Conservation (phyloP, 2,113 vertebrate genomes). For the Aleadryas rufinucha region DNA sequence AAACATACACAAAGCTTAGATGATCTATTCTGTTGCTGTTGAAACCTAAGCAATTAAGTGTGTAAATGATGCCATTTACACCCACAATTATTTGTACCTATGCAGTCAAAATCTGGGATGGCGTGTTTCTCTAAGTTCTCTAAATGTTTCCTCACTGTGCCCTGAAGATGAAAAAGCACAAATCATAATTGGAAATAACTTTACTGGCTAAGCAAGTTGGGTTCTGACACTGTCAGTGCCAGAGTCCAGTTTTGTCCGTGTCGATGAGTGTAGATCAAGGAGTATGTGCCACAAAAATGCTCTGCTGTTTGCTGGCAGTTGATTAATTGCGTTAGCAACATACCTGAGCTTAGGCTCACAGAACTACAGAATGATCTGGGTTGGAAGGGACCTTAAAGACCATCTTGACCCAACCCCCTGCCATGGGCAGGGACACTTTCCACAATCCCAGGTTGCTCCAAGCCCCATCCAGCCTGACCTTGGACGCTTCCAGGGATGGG, state of each 20-base stretch:
- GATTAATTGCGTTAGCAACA: not conserved
- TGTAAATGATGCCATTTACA: not conserved
- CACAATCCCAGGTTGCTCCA: not conserved
- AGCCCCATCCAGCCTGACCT: accelerated
- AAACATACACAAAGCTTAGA: not conserved
- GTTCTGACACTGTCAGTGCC: not conserved
- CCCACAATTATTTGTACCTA: not conserved
- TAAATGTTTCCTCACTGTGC: not conserved
- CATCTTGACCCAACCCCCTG: not conserved
- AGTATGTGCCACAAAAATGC: not conserved
- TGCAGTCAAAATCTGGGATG: not conserved
- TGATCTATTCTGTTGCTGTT: not conserved
- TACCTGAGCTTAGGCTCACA: not conserved
- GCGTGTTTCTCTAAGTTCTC: not conserved
- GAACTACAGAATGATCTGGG: not conserved
- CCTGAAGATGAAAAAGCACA: not conserved
- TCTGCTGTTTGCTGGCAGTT: not conserved
- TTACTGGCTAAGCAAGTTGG: not conserved
- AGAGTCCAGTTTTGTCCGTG: not conserved
- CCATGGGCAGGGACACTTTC: not conserved
- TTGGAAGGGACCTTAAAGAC: not conserved
- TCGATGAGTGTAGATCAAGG: not conserved
- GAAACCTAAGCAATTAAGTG: not conserved
- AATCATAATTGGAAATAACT: not conserved
- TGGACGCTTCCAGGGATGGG: not conserved